A percentile compares a stretch with the other conserved stretches of the same genome.
Evolutionary conservation across 2,113 vertebrate genomes (phyloP).

Genomic region (Cichladusa arquata): DNA sequence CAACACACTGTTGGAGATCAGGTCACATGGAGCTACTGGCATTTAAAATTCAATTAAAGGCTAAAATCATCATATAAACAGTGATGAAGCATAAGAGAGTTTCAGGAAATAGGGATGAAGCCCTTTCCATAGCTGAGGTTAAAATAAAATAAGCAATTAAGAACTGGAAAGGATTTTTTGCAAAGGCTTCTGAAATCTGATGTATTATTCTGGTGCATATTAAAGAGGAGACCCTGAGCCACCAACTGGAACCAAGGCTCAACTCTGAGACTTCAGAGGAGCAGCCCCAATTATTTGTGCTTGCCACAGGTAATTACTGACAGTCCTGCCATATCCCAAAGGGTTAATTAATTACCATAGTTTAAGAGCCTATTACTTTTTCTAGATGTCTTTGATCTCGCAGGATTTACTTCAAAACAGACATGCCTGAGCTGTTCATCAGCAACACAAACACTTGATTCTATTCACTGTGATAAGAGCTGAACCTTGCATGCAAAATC

Average conservation of each 20-base stretch:
- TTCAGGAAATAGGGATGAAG: not conserved
- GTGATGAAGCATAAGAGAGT: not conserved
- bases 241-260: not conserved
- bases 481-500: not conserved
- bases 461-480: not conserved
- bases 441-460: not conserved
- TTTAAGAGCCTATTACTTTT: not conserved
- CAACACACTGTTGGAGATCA: not conserved
- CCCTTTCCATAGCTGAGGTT: not conserved
- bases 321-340: not conserved
- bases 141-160: not conserved
- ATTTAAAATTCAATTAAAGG: conserved; percentile 19
- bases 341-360: not conserved
- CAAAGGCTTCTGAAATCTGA: not conserved
- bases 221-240: not conserved
- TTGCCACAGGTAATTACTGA: not conserved
- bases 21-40: not conserved
- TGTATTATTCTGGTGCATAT: not conserved
- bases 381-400: not conserved
- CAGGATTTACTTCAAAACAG: not conserved
- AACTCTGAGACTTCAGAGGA: not conserved
- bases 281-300: not conserved
- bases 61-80: not conserved
- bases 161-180: not conserved
- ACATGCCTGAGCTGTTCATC: not conserved